These are phyloP conservation scores for Pomatostomus ruficeps DNA, from an alignment of 2,113 vertebrate genomes.

Conservation along the genomic window DNA sequence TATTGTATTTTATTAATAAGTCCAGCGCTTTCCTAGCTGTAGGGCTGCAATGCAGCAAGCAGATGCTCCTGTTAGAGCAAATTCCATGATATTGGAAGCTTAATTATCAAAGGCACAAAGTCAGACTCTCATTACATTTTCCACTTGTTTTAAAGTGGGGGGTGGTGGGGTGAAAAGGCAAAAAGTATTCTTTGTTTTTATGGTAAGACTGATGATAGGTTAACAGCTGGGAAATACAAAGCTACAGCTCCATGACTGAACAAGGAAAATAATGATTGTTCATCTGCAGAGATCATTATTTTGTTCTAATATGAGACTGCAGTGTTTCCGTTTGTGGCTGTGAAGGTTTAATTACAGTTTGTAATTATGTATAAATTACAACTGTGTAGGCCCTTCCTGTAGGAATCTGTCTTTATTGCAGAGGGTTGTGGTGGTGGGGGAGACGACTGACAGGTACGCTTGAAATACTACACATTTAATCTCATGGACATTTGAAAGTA, in stretches of 20 bases:
- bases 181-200: background rate
- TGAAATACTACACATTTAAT: background rate
- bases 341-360: background rate
- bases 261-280: background rate
- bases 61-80: constrained; percentile 16
- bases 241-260: background rate
- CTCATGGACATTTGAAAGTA: background rate
- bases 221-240: background rate
- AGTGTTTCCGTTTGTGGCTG: background rate
- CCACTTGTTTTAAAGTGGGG: background rate
- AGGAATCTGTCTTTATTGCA: background rate
- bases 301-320: background rate
- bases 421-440: background rate
- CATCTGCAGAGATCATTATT: background rate
- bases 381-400: background rate
- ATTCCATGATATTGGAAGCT: background rate
- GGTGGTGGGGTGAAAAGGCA: background rate
- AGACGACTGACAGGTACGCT: background rate
- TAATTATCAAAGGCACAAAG: constrained; percentile 7
- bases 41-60: background rate
- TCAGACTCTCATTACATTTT: background rate
- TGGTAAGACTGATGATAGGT: background rate
- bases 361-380: background rate
- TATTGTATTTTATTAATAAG: constrained; percentile 39
- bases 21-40: background rate